A percentile compares a stretch with the other conserved stretches of the same genome.
Evolutionary conservation across 2,113 vertebrate genomes (phyloP).

Genomic region (Dendrocopos noguchii): DNA sequence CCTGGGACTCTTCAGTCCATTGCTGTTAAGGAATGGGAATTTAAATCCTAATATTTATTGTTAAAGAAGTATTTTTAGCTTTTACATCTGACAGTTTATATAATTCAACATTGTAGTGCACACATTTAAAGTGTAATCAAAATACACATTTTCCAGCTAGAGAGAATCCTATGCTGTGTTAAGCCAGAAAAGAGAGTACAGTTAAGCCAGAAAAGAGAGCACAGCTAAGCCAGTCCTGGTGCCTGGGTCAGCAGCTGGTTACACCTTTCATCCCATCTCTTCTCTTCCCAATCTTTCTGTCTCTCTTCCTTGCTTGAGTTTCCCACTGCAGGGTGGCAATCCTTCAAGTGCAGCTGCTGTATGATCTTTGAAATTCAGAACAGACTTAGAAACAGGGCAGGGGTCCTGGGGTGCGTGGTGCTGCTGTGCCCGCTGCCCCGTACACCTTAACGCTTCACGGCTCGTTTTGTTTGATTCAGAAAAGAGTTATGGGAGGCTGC

Average conservation of each 20-base stretch:
- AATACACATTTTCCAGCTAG: not conserved
- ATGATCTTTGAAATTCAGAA: not conserved
- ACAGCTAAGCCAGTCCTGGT: not conserved
- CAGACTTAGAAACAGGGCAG: not conserved
- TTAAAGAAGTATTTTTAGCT: not conserved
- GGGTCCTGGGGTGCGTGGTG: not conserved
- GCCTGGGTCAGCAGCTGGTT: not conserved
- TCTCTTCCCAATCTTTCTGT: not conserved
- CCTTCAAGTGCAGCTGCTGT: not conserved
- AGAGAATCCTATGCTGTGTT: not conserved
- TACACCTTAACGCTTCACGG: not conserved
- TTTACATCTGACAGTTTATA: not conserved
- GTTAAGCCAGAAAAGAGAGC: too few relatives aligned
- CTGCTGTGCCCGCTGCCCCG: fast-evolving
- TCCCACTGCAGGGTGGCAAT: not conserved
- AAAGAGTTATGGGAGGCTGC: not conserved
- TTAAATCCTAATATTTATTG: not conserved
- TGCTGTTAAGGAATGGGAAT: not conserved
- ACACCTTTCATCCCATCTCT: not conserved
- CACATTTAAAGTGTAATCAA: not conserved
- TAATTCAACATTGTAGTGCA: not conserved
- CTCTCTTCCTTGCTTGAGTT: not conserved
- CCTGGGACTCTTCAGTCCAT: not conserved
- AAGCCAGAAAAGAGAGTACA: too few relatives aligned
- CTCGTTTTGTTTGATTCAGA: not conserved